A percentile compares a stretch with the other conserved stretches of the same genome.
Evolutionary conservation across 2,888 invertebrate species (phyloP).

Genomic region (Biston stratarius): DNA sequence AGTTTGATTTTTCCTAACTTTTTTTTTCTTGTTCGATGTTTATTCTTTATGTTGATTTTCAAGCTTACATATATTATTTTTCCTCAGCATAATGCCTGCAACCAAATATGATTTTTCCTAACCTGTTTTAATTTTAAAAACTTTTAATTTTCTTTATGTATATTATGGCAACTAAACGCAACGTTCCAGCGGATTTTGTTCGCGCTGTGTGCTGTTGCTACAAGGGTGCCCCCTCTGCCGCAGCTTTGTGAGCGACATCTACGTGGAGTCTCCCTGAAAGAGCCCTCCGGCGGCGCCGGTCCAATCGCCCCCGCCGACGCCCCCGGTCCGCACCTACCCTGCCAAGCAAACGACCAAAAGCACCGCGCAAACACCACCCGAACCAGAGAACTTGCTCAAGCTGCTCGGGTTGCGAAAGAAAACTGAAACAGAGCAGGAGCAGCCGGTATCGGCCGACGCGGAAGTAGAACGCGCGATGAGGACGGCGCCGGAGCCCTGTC

Average conservation of each 20-base stretch:
- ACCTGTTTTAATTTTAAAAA: too few relatives aligned
- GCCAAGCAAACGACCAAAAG: not conserved
- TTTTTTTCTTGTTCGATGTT: too few relatives aligned
- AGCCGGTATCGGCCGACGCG: not conserved
- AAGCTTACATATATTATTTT: too few relatives aligned
- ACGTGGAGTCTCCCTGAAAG: conserved; percentile 25
- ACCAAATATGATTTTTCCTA: too few relatives aligned
- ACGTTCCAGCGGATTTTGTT: conserved; percentile 92
- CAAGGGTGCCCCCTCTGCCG: conserved; percentile 96
- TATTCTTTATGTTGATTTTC: too few relatives aligned
- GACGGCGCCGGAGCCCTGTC: not conserved
- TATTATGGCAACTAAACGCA: not conserved
- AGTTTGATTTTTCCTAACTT: too few relatives aligned
- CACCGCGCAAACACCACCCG: not conserved
- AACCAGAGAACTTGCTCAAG: not conserved
- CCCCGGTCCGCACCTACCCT: not conserved
- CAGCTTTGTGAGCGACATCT: conserved; percentile 38
- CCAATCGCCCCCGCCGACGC: not conserved
- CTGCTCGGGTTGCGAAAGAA: not conserved
- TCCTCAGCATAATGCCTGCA: too few relatives aligned
- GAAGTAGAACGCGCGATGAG: not conserved
- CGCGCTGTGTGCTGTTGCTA: conserved; percentile 90
- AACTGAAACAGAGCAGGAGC: not conserved
- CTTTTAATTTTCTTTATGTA: not conserved
- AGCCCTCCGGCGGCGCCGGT: not conserved